A percentile compares a stretch with the other conserved stretches of the same genome.
Conservation (phyloP, 1,140 invertebrate species). For the Goniozus legneri region DNA sequence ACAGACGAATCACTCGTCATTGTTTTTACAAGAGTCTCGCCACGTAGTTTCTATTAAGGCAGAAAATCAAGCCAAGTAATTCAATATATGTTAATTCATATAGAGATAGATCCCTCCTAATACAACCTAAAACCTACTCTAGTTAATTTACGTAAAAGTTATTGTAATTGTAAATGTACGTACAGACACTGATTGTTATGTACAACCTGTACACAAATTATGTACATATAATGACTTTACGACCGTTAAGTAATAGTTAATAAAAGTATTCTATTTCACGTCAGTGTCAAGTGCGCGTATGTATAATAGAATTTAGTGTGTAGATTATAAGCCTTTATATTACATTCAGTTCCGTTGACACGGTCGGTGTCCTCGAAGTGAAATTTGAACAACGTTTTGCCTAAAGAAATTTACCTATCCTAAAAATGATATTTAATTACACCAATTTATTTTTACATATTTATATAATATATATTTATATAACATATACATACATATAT, state of each 20-base stretch:
- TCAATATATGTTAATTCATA: no score
- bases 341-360: conserved; percentile 25
- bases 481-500: conserved; percentile 38
- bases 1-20: conserved; percentile 15
- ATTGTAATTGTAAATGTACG: conserved; percentile 40
- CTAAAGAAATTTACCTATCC: conserved; percentile 39
- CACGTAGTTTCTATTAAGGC: conserved; percentile 36
- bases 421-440: conserved; percentile 45
- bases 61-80: conserved; percentile 37
- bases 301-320: conserved; percentile 26
- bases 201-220: conserved; percentile 43
- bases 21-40: conserved; percentile 38
- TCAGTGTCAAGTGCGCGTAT: conserved; percentile 18
- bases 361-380: conserved; percentile 17
- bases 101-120: conserved; percentile 38
- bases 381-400: conserved; percentile 45
- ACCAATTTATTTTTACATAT: conserved; percentile 41
- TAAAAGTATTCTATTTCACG: conserved; percentile 22
- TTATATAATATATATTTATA: conserved; percentile 27
- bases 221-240: conserved; percentile 29
- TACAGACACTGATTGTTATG: conserved; percentile 42
- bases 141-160: conserved; percentile 34
- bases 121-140: conserved; percentile 39
- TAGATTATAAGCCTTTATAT: conserved; percentile 24
- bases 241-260: conserved; percentile 14